phyloP scores from a whole-genome alignment of 2,888 invertebrate species.

The Bombyx huttoni region DNA sequence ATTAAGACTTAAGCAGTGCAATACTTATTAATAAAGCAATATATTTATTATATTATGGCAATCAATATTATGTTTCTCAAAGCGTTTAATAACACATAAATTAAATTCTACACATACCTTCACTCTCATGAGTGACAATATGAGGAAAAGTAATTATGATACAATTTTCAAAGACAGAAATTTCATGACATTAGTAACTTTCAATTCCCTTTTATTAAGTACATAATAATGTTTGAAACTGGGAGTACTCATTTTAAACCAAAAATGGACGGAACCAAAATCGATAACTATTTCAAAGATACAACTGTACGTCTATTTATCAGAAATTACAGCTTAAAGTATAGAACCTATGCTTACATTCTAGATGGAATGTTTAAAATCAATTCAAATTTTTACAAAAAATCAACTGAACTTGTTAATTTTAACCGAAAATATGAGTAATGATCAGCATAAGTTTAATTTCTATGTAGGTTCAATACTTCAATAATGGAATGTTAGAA shows the following conservation, averaged over 20 bases:
- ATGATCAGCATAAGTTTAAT: too few relatives aligned
- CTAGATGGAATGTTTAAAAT: not conserved
- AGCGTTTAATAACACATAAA: not conserved
- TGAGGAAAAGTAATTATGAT: too few relatives aligned
- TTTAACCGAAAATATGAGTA: too few relatives aligned
- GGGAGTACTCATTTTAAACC: not conserved
- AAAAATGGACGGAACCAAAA: not conserved
- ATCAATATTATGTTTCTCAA: not conserved
- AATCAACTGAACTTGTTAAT: not conserved
- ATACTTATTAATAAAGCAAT: constrained; percentile 45
- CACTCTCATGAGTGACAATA: not conserved
- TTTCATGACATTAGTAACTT: too few relatives aligned
- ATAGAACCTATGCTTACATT: not conserved
- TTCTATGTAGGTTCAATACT: not conserved
- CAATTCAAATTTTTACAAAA: not conserved
- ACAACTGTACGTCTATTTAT: not conserved
- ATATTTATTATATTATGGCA: constrained; percentile 17
- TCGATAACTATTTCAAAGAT: not conserved
- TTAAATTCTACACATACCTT: not conserved
- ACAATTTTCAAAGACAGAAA: too few relatives aligned
- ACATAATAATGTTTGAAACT: not conserved
- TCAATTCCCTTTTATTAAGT: too few relatives aligned
- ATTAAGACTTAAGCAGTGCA: constrained; percentile 45
- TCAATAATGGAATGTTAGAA: not conserved
- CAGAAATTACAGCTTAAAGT: not conserved